A percentile compares a stretch with the other conserved stretches of the same genome.
Conservation (phyloP, 2,113 vertebrate genomes). For the Aix galericulata region DNA sequence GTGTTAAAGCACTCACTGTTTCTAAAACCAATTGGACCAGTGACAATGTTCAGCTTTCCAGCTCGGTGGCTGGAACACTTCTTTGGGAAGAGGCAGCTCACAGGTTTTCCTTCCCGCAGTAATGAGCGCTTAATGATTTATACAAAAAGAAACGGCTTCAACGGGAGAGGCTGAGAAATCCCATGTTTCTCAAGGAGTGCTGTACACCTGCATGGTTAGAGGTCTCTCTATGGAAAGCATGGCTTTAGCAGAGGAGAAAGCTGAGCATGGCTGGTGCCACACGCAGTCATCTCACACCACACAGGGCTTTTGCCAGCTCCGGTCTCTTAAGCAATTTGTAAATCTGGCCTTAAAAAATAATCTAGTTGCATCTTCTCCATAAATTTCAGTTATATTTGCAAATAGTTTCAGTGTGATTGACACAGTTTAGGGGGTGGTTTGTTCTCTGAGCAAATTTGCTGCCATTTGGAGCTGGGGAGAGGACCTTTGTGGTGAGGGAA, state of each 20-base stretch:
- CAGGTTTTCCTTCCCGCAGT: not conserved
- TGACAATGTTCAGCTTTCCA: not conserved
- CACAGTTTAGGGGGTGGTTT: not conserved
- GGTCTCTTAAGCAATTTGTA: not conserved
- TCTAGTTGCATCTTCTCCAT: not conserved
- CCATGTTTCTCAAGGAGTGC: not conserved
- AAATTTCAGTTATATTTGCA: not conserved
- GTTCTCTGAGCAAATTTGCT: not conserved
- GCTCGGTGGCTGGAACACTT: not conserved
- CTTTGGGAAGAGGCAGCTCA: not conserved
- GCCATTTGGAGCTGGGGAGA: not conserved
- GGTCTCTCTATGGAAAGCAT: not conserved
- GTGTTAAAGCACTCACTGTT: not conserved
- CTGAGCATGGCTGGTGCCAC: not conserved
- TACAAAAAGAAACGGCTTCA: not conserved
- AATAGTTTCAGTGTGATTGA: not conserved
- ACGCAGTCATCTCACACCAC: not conserved
- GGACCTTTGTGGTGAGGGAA: not conserved
- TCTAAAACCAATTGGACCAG: not conserved
- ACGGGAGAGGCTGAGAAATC: not conserved
- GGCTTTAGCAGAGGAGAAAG: not conserved
- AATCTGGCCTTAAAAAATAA: not conserved
- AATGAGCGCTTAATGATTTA: not conserved
- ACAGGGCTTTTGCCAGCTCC: not conserved
- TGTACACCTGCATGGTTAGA: not conserved